Evolutionary conservation across 2,113 vertebrate species (phyloP).

Genomic region (Loxodonta africana): DNA sequence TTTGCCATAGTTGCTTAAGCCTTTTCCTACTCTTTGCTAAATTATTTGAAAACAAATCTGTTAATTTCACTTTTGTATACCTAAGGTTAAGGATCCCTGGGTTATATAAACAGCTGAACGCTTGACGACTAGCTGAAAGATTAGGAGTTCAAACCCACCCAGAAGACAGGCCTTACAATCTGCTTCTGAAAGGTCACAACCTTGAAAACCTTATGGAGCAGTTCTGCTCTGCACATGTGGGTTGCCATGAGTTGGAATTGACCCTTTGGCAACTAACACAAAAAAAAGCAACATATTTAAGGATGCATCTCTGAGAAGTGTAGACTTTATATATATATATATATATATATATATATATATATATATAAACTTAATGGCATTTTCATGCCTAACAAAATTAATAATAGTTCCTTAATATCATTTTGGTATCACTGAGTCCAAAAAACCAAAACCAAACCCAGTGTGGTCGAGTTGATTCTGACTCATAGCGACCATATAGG

Average conservation of each 20-base stretch:
- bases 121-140: not conserved
- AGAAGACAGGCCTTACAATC: too few species aligned
- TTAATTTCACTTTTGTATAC: not conserved
- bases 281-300: not conserved
- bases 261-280: too few species aligned
- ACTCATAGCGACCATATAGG: too few species aligned
- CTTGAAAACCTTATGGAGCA: too few species aligned
- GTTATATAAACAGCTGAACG: not conserved
- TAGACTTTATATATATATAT: not conserved
- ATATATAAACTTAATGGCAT: not conserved
- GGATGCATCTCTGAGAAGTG: not conserved
- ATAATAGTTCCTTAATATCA: not conserved
- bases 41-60: conserved; percentile 29
- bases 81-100: not conserved
- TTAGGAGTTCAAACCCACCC: not conserved
- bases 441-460: too few species aligned
- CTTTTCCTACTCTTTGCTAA: not conserved
- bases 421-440: not conserved
- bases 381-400: conserved; percentile 5
- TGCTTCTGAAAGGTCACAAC: too few species aligned
- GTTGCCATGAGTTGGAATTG: too few species aligned
- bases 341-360: not conserved
- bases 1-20: not conserved
- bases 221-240: too few species aligned
- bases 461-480: too few species aligned